A percentile compares a stretch with the other conserved stretches of the same genome.
phyloP scores from a whole-genome alignment of 2,113 vertebrate species.

The Microtus montanus region DNA sequence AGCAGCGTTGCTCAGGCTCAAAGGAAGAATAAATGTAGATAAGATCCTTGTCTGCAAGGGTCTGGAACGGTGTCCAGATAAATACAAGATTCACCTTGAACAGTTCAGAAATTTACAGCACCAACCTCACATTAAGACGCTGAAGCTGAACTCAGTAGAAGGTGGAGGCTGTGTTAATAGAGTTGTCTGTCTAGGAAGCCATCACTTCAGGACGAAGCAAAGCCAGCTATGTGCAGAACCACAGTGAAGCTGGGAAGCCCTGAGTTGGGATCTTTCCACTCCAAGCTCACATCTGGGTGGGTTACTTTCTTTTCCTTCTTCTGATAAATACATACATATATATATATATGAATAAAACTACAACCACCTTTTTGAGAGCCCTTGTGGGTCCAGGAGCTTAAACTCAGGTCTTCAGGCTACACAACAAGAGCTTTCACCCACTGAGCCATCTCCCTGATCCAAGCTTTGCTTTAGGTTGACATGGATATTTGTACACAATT shows the following conservation, averaged over 20 bases:
- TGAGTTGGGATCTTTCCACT: background rate
- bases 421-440: background rate
- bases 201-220: background rate
- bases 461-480: background rate
- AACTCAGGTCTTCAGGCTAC: background rate
- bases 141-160: constrained; percentile 23
- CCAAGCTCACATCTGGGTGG: background rate
- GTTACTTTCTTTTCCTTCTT: background rate
- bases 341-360: background rate
- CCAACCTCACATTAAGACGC: background rate
- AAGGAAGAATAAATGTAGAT: constrained; percentile 35
- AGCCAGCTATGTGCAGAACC: background rate
- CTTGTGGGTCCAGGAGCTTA: background rate
- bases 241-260: background rate
- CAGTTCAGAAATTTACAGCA: constrained; percentile 21
- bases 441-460: background rate
- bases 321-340: background rate
- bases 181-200: constrained; percentile 13
- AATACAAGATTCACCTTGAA: background rate
- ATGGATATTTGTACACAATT: background rate
- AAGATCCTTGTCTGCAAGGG: background rate
- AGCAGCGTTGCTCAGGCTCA: background rate
- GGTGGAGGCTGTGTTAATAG: background rate
- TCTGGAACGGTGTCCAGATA: background rate
- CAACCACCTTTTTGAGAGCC: background rate